Evolutionary conservation across 2,888 invertebrate genomes (phyloP), one percentile per base, ranked within the genome.

Genomic region (Lysandra coridon): DNA sequence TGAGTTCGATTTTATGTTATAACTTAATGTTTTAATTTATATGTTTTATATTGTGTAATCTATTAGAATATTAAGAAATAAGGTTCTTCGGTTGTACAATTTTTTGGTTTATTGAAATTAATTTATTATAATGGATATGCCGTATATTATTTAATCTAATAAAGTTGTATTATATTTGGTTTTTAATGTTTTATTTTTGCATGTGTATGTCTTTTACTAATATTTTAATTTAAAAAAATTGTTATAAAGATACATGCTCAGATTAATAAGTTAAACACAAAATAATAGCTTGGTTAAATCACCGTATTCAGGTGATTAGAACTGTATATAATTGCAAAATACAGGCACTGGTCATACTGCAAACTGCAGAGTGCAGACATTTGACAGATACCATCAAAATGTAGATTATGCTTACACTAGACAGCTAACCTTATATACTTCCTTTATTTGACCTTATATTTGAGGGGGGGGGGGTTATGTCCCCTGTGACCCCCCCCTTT

Each of bases 111-210:
- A 69, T 69, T 69, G 69, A 37, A 69, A 14, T 5, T 69, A 33
- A 69, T 79, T 44, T 49, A 33, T 37, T 79, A 62, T 37, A 37
- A 37, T 33, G 40, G 57, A 60, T 78, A 30, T 57, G 78, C 78
- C 64, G 44, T 78, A 80, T 80, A 77, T 77, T 73, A 62, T 44
- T 74, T 75, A 60, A 76, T 79, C 64, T 78, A 83, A 83, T 83
- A 82, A 82, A 81, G 81, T 77, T 80, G 74, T 79, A 49, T 80
- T 80, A 79, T 82, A 81, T 80, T 79, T 79, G 80, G 75, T 30
- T 14, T 75, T 76, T 73, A 80, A 81, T 81, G 81, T 82, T 83
- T 83, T 83, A 83, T 82, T 82, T 78, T 79, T 78, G 82, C 81
- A 81, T 81, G 80, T 69, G 53, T 73, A 44, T 74, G 49, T 75